These are phyloP conservation scores for Leptonema lineaticorne DNA, from an alignment of 1,140 invertebrate species.

Conservation along the genomic window DNA sequence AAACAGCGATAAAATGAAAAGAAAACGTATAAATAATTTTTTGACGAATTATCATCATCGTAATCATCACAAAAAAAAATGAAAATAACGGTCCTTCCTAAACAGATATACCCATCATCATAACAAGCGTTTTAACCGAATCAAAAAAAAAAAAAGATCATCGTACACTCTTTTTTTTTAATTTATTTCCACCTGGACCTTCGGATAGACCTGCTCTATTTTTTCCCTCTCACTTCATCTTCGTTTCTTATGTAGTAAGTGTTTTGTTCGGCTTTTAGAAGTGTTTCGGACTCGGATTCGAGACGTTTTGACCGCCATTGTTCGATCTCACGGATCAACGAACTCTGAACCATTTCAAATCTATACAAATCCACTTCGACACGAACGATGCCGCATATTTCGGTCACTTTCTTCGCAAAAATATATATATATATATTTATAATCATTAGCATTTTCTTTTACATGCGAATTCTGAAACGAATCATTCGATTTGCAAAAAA, in stretches of 20 bases:
- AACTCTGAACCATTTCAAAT: background rate
- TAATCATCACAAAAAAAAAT: no score
- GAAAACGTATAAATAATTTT: no score
- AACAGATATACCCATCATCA: no score
- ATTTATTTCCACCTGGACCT: conserved; percentile 1
- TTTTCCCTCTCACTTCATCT: background rate
- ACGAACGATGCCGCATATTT: no score
- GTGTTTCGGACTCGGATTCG: background rate
- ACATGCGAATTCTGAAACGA: background rate
- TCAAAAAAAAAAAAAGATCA: background rate
- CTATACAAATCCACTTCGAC: background rate
- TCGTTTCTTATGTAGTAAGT: no score
- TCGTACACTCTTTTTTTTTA: background rate
- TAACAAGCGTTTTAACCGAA: no score
- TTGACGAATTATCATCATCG: no score
- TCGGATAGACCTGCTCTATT: background rate
- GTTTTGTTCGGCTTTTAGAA: conserved; percentile 4
- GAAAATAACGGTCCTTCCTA: no score
- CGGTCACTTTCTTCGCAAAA: no score
- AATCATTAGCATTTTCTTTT: no score
- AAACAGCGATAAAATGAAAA: no score
- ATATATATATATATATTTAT: no score
- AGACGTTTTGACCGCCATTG: conserved; percentile 9
- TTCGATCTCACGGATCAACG: conserved; percentile 2
- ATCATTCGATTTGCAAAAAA: background rate